Evolutionary conservation across 1,140 invertebrate genomes (phyloP).

Genomic region (Hyles vespertilio): DNA sequence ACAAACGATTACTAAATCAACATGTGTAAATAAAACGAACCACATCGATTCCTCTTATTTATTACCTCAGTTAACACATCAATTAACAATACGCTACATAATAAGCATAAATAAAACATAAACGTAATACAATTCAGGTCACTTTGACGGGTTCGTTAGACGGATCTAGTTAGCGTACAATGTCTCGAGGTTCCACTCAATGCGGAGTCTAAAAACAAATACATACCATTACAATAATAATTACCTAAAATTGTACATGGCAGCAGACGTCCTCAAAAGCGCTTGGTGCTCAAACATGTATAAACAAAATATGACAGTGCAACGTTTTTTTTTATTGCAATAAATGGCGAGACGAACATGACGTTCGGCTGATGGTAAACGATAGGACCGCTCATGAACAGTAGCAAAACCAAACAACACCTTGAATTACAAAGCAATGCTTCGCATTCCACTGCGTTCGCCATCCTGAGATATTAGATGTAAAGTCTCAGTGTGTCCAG

Average conservation of each 20-base stretch:
- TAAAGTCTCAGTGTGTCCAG: too few relatives aligned
- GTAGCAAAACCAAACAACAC: too few relatives aligned
- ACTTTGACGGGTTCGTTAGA: conserved; percentile 21
- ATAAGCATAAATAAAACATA: conserved; percentile 35
- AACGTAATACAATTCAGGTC: conserved; percentile 39
- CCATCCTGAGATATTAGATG: too few relatives aligned
- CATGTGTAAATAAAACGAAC: not conserved
- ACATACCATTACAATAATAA: too few relatives aligned
- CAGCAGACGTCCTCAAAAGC: too few relatives aligned
- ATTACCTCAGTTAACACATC: conserved; percentile 61
- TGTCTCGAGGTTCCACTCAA: not conserved
- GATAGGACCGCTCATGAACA: too few relatives aligned
- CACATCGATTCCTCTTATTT: conserved; percentile 58
- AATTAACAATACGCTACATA: conserved; percentile 33
- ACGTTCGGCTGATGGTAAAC: too few relatives aligned
- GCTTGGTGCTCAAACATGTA: not conserved
- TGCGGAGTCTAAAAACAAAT: not conserved
- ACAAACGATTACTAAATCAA: not conserved
- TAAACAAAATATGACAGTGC: not conserved
- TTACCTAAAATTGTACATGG: too few relatives aligned
- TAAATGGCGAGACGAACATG: too few relatives aligned
- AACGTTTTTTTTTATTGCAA: not conserved
- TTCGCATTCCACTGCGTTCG: too few relatives aligned
- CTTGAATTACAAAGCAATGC: too few relatives aligned
- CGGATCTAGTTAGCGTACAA: conserved; percentile 12